Evolutionary conservation across 1,140 invertebrate genomes (phyloP), one percentile per base, ranked within the genome.

Genomic region (Drosophila persimilis): DNA sequence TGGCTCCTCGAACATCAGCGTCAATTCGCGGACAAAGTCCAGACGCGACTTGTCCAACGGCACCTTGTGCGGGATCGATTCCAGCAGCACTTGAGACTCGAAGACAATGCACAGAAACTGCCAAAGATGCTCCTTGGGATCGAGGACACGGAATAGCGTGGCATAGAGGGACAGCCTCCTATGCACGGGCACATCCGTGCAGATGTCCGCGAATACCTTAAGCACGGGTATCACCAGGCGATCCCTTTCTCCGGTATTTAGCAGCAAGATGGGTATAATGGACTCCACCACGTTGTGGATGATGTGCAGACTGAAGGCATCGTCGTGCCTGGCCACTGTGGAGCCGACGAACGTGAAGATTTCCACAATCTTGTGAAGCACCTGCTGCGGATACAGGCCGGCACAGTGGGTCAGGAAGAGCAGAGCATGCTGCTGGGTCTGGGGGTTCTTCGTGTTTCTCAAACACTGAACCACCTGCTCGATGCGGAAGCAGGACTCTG

Each of bases 321-420:
- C 97, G 90, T 99, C 98, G 74, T 98, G 97, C 15, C 97, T 93
- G 0, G 98, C 91, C 20, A 99, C 95, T 1, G 96, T 97, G 4
- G 95, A 96, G 9, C 98, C 98, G 94, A 99, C 97, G 80, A 98
- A 99, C 0, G 97, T 98, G 89, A 99, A 99, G 70, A 99, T 97
- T 26, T 97, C 95, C 94, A 99, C 98, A 1, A 98, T 95, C 79
- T 98, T 97, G 84, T 97, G 95, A 9, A 99, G 91, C 5, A 99
- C 96, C 91, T 96, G 94, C 51, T 97, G 95, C 0, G 97, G 96
- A 54, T 95, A 93, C 72, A 97, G 92, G 51, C 93, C 93, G 4
- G 97, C 96, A 44, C 95, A 94, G 53, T 96, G 93, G 0, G 96
- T 95, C 0, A 99, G 92, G 1, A 98, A 92, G 24, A 97, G 92